These are phyloP conservation scores for Pterocles burchelli DNA, from an alignment of 2,113 vertebrate species.

Conservation along the genomic window DNA sequence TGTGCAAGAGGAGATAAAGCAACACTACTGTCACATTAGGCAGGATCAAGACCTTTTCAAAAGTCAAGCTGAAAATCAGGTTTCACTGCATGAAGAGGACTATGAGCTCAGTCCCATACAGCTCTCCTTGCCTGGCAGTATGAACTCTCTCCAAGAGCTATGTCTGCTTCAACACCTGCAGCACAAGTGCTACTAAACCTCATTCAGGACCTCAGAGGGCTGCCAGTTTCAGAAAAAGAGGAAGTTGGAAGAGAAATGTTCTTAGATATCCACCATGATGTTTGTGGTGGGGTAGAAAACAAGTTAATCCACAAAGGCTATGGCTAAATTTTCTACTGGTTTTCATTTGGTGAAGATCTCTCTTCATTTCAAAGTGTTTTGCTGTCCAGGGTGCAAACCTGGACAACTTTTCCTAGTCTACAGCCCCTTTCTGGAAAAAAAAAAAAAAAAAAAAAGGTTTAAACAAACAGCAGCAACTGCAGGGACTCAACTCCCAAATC, in stretches of 20 bases:
- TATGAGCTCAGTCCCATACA: not conserved
- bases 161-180: not conserved
- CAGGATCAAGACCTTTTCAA: not conserved
- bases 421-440: not conserved
- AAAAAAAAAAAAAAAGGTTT: not conserved
- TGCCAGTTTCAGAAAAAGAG: not conserved
- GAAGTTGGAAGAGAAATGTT: not conserved
- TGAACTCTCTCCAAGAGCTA: not conserved
- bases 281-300: not conserved
- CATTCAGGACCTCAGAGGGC: not conserved
- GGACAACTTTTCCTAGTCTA: not conserved
- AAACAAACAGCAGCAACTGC: not conserved
- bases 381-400: not conserved
- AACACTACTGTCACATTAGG: not conserved
- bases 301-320: not conserved
- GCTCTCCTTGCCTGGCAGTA: not conserved
- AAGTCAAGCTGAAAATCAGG: not conserved
- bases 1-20: not conserved
- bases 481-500: not conserved
- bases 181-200: not conserved
- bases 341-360: not conserved
- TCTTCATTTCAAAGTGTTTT: not conserved
- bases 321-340: not conserved
- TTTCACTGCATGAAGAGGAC: not conserved
- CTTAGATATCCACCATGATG: accelerated